Conservation (phyloP, 2,888 invertebrate genomes). For the Temnothorax ravouxi region DNA sequence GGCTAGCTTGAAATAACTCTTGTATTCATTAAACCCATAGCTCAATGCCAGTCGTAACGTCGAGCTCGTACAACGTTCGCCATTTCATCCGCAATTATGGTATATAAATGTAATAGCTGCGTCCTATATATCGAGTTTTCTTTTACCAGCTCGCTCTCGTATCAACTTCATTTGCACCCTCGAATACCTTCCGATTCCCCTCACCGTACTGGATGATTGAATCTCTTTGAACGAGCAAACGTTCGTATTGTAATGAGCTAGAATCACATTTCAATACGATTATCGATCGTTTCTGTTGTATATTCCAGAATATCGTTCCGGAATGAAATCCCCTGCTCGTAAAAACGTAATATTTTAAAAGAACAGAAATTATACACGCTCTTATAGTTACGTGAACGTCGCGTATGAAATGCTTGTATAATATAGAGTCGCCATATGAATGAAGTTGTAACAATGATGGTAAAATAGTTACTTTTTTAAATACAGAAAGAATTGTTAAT, state of each 20-base stretch:
- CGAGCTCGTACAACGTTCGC: constrained; percentile 14
- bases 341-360: constrained; percentile 6
- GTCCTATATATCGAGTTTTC: constrained; percentile 26
- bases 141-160: not conserved
- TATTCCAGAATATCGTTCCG: constrained; percentile 34
- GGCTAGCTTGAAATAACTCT: constrained; percentile 24
- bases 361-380: not conserved
- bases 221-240: constrained; percentile 68
- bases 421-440: not conserved
- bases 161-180: constrained; percentile 18
- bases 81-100: constrained; percentile 44
- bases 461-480: not conserved
- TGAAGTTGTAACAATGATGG: not conserved
- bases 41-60: constrained; percentile 27
- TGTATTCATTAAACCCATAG: constrained; percentile 37
- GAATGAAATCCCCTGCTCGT: constrained; percentile 32
- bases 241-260: constrained; percentile 71
- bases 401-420: not conserved
- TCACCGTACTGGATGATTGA: constrained; percentile 60
- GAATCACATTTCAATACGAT: constrained; percentile 72
- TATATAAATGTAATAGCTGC: not conserved
- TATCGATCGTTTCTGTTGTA: constrained; percentile 54
- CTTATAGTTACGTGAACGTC: not conserved
- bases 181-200: constrained; percentile 39
- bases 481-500: not conserved